Evolutionary conservation across 1,140 invertebrate species (phyloP), one percentile per base, ranked within the genome.

Genomic region (Drosophila subobscura): DNA sequence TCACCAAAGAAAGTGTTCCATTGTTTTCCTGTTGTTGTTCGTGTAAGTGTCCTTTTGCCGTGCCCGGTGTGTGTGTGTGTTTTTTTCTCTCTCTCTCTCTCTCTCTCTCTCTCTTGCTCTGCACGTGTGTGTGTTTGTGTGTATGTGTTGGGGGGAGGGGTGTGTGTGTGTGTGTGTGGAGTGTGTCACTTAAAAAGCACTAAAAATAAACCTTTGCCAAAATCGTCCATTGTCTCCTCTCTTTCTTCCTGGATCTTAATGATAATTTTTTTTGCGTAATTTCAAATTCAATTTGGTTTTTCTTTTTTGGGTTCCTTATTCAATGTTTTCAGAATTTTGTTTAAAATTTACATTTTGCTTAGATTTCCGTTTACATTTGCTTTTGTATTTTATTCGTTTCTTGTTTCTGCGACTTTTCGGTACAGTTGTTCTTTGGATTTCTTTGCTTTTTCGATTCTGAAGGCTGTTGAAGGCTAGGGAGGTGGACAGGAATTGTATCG

Each of bases 201-300:
- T 84, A 84, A 65, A 72, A 84, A 63, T 66, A 59, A 71, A 79
- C 70, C 79, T 72, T 73, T 61, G 67, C 79, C 79, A 84, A 84
- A 84, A 74, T 71, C 40, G 52, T 60, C 44, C 40, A 72, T 76
- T 37, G 76, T 66, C 47, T 46, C 64, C 61, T 56, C 61, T 78
- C 51, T 58, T 57, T 20, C 25, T 59, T 5, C 40, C 58, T 44
- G 42, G 16, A 57, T 55, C 45, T 67, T 56, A 49, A 33, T 46
- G 22, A 46, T 53, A 65, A 10, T 52, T 55, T 12, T 12, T 52
- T 54, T 41, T n/a, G 10, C 27, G 5, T 12, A 14, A 4, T 60
- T 41, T 68, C 60, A 29, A 59, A 54, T 65, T 58, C n/a, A 53
- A 70, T 47, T 71, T 63, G 6, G 42, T 52, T 60, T 25, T 47